These are phyloP conservation scores for Atopsyche davidsoni DNA, from an alignment of 1,140 invertebrate genomes.

Conservation along the genomic window DNA sequence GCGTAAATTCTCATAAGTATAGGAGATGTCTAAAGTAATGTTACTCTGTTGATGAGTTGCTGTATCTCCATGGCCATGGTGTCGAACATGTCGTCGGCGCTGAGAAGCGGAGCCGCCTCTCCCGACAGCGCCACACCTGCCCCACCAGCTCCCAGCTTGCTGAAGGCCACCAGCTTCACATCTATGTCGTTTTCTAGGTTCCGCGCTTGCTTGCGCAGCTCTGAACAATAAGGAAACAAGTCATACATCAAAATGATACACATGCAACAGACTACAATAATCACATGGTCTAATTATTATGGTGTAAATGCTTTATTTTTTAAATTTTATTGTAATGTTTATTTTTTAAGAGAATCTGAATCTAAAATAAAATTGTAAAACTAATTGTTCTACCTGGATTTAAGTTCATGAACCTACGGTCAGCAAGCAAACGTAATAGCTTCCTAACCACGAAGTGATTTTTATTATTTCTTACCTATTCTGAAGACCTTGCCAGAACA, in stretches of 20 bases:
- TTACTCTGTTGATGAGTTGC: conserved; percentile 76
- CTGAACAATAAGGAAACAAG: conserved; percentile 49
- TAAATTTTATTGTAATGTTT: neutral
- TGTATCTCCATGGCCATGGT: conserved; percentile 89
- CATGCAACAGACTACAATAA: neutral
- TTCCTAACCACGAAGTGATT: neutral
- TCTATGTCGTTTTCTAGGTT: conserved; percentile 96
- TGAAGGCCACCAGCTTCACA: conserved; percentile 89
- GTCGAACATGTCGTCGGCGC: conserved; percentile 86
- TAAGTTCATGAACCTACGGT: too few relatives aligned
- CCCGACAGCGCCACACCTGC: conserved; percentile 37
- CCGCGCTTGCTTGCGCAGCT: conserved; percentile 87
- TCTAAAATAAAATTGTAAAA: neutral
- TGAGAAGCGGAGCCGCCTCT: conserved; percentile 62
- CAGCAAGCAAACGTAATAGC: too few relatives aligned
- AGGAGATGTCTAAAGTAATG: conserved; percentile 7
- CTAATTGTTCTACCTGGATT: neutral
- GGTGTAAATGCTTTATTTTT: neutral
- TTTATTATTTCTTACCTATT: neutral
- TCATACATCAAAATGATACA: neutral
- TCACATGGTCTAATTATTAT: neutral
- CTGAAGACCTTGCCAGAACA: too few relatives aligned
- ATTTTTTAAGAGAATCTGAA: neutral
- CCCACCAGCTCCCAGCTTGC: conserved; percentile 80
- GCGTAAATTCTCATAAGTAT: too few relatives aligned